Evolutionary conservation across 2,888 invertebrate species (phyloP), one percentile per base, ranked within the genome.

Genomic region (Axea sp.): DNA sequence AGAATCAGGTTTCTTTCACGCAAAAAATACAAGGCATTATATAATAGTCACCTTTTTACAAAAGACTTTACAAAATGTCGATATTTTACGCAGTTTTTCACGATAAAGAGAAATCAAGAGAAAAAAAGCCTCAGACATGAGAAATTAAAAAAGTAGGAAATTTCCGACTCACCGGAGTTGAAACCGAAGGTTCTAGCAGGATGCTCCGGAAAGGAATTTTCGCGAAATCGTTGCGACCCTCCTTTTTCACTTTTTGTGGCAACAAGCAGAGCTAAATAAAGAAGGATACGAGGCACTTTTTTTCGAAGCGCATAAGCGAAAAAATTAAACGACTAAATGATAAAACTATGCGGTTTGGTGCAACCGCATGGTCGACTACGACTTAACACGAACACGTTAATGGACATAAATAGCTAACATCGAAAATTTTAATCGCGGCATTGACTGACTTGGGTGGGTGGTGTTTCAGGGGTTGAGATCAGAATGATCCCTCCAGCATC

Each of bases 391-490:
- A 51, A 72, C 57, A 57, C 39, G 53, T 59, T 71, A 76, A 72
- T 59, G 64, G 49, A 51, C 65, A 74, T 60, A 53, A 60, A 47
- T 22, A 62, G 51, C 65, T 37, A 60, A 73, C 39, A 51, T 12
- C 30, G 43, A 35, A 68, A 77, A 55, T 77, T 76, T 77, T 76
- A 75, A 77, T 72, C 78, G 78, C 77, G 78, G 68, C 77, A 79
- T 79, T 76, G 68, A 77, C 76, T 75, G 62, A 76, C 65, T 68
- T 57, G 72, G 77, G 73, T 73, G 76, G 75, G 57, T 76, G 74
- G 73, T 77, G 77, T 73, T 78, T 77, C 76, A 76, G 78, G 78
- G 77, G 77, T 79, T 65, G 72, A 71, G 77, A 77, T 77, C 73
- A 68, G 75, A 79, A 77, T 77, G 78, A 76, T 69, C 51, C 45